Percentiles rank a stretch among this genome's conserved stretches.
These are phyloP conservation scores for Enteromius thamalakanensis DNA, from an alignment of 2,797 vertebrate genomes.

Conservation along the genomic window DNA sequence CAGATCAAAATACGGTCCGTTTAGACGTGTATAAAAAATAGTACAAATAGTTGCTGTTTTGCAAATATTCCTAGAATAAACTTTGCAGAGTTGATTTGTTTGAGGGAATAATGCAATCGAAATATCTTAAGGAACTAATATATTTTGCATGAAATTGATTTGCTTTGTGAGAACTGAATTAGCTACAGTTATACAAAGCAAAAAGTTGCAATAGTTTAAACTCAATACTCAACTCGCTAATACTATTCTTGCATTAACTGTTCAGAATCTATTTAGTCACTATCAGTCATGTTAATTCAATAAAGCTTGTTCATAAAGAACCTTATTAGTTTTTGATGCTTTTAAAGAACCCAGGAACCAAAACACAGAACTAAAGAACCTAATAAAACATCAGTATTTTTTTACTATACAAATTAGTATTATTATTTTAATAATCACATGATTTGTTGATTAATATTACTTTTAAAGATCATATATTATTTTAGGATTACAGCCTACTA, in stretches of 20 bases:
- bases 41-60: not conserved
- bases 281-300: not conserved
- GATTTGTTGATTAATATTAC: not conserved
- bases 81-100: not conserved
- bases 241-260: not conserved
- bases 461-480: not conserved
- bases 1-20: no score
- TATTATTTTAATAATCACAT: not conserved
- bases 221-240: not conserved
- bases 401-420: not conserved
- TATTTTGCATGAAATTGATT: not conserved
- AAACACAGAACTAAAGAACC: not conserved
- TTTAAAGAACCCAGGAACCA: not conserved
- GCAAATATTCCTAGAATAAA: not conserved
- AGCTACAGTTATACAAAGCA: not conserved
- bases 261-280: not conserved
- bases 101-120: not conserved
- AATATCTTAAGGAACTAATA: not conserved
- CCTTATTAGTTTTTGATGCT: not conserved
- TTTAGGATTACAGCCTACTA: not conserved
- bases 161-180: not conserved
- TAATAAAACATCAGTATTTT: not conserved
- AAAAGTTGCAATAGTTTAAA: not conserved
- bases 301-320: not conserved
- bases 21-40: no score